Evolutionary conservation across 2,113 vertebrate genomes (phyloP).

Genomic region (Aegotheles bennettii): DNA sequence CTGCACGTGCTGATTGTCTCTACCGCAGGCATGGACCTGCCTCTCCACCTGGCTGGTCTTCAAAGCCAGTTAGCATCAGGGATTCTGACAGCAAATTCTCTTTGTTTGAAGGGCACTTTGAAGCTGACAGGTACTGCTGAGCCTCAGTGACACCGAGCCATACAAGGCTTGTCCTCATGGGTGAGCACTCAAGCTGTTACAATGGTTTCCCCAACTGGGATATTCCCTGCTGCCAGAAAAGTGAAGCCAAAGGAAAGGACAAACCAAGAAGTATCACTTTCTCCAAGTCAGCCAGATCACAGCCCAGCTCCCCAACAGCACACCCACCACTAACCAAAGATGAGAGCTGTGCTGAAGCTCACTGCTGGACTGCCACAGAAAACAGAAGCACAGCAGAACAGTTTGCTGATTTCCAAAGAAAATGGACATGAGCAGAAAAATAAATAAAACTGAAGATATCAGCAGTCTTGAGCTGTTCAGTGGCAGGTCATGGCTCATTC

Average conservation of each 20-base stretch:
- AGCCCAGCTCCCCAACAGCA: not conserved
- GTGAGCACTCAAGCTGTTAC: not conserved
- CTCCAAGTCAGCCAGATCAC: not conserved
- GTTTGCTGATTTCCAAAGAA: not conserved
- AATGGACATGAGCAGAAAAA: not conserved
- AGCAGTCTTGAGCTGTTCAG: not conserved
- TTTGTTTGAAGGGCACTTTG: not conserved
- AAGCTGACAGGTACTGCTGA: not conserved
- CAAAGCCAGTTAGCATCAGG: not conserved
- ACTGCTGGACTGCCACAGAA: not conserved
- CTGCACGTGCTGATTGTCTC: accelerated
- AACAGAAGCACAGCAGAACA: not conserved
- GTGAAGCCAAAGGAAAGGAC: not conserved
- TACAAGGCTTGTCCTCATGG: not conserved
- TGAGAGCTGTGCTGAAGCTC: not conserved
- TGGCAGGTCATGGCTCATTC: not conserved
- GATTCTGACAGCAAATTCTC: not conserved
- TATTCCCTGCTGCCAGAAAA: not conserved
- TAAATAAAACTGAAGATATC: not conserved
- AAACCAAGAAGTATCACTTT: not conserved
- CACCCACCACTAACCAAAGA: not conserved
- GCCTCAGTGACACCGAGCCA: not conserved
- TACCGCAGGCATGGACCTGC: accelerated
- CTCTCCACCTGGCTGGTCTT: not conserved
- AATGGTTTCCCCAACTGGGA: not conserved